Conservation (phyloP, 2,888 invertebrate genomes). For the Ophion costatus region DNA sequence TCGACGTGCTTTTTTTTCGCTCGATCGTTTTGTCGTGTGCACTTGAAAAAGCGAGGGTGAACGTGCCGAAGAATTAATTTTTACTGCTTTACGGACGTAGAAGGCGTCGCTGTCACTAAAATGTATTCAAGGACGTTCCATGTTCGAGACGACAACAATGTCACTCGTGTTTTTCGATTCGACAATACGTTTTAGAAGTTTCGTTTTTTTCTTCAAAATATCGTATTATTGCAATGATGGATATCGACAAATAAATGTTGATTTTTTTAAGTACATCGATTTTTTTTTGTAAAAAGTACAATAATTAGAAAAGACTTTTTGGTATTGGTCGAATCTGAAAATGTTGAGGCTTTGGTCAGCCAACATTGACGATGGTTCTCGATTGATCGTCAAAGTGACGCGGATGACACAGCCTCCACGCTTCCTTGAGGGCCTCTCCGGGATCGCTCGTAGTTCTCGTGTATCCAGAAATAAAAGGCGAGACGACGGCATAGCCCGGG, state of each 20-base stretch:
- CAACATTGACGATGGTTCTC: conserved; percentile 69
- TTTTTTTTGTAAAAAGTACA: not conserved
- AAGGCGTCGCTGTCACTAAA: not conserved
- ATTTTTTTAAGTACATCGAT: too few species aligned
- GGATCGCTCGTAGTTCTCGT: conserved; percentile 69
- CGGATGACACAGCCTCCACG: conserved; percentile 71
- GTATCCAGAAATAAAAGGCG: conserved; percentile 66
- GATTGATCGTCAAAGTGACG: conserved; percentile 71
- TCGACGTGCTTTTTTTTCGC: not conserved
- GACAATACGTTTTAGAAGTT: not conserved
- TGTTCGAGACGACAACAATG: not conserved
- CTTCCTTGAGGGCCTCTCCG: conserved; percentile 66
- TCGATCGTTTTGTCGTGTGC: not conserved
- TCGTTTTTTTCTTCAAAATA: not conserved
- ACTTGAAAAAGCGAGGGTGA: conserved; percentile 10
- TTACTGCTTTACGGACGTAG: not conserved
- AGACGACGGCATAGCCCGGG: conserved; percentile 65
- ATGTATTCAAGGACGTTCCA: conserved; percentile 15
- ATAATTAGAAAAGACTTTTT: too few species aligned
- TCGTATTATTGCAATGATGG: not conserved
- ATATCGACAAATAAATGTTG: too few species aligned
- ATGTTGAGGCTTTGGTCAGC: conserved; percentile 21
- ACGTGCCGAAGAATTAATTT: conserved; percentile 20
- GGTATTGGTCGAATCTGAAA: not conserved
- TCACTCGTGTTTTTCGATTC: not conserved